A percentile compares a stretch with the other conserved stretches of the same genome.
Conservation (phyloP, 2,113 vertebrate genomes). For the Pristiophorus japonicus region DNA sequence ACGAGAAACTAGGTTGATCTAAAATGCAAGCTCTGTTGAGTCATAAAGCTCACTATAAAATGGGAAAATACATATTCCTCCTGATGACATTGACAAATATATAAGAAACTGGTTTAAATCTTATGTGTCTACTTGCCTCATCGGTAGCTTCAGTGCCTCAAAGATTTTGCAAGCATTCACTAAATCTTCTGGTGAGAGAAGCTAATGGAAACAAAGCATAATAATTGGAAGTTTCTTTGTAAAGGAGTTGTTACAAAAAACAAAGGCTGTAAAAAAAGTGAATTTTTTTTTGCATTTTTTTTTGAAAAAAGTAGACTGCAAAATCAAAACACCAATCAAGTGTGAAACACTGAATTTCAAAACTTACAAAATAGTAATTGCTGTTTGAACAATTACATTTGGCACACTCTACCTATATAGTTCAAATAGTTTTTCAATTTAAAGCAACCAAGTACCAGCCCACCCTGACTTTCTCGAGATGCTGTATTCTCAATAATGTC, state of each 20-base stretch:
- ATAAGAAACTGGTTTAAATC: background rate
- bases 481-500: background rate
- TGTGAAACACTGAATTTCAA: background rate
- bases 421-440: background rate
- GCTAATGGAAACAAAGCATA: constrained; percentile 2
- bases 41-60: background rate
- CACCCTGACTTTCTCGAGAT: background rate
- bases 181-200: constrained; percentile 74
- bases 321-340: background rate
- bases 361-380: background rate
- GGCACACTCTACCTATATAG: background rate
- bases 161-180: constrained; percentile 93
- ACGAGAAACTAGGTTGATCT: background rate
- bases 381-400: background rate
- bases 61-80: no score
- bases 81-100: background rate
- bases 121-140: constrained; percentile 64
- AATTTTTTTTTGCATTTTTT: background rate
- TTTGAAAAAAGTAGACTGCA: background rate
- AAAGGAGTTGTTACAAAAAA: background rate
- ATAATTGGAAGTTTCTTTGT: background rate
- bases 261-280: background rate
- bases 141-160: constrained; percentile 78
- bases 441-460: background rate
- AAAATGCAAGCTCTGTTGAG: background rate